These are phyloP conservation scores for Scolopax mira DNA, from an alignment of 2,113 vertebrate genomes.

Conservation along the genomic window DNA sequence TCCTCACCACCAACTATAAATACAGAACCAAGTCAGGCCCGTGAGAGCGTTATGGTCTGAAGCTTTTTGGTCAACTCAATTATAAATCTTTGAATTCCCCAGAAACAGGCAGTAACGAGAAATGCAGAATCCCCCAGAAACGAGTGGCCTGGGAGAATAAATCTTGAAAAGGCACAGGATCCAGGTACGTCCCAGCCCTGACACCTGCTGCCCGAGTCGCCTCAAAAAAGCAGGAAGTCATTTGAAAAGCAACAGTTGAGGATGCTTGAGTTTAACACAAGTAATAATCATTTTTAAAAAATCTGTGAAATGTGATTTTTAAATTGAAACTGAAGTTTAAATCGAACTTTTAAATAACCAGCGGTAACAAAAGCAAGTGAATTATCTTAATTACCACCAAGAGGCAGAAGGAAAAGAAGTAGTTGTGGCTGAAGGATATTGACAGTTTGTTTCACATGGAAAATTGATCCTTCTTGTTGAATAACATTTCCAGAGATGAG, in stretches of 20 bases:
- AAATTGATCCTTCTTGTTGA: background rate
- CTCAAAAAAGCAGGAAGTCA: background rate
- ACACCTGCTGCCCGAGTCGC: background rate
- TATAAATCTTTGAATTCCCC: background rate
- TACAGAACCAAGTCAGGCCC: background rate
- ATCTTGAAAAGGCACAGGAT: background rate
- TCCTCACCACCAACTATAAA: rapidly evolving
- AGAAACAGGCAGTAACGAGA: background rate
- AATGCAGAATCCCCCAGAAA: background rate
- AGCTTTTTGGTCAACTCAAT: background rate
- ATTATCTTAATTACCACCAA: background rate
- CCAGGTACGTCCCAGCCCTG: background rate
- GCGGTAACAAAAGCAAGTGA: background rate
- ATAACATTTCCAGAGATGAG: background rate
- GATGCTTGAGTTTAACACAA: background rate
- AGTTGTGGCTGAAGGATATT: background rate
- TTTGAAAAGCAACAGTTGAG: background rate
- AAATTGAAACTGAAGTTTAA: background rate
- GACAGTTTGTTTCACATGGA: background rate
- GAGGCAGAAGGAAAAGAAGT: background rate
- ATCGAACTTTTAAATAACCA: background rate
- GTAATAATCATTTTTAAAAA: background rate
- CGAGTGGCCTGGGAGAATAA: background rate
- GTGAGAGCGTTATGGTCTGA: rapidly evolving
- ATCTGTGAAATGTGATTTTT: background rate